These are phyloP conservation scores for Heliangelus exortis DNA, from an alignment of 2,797 vertebrate species.

Conservation along the genomic window DNA sequence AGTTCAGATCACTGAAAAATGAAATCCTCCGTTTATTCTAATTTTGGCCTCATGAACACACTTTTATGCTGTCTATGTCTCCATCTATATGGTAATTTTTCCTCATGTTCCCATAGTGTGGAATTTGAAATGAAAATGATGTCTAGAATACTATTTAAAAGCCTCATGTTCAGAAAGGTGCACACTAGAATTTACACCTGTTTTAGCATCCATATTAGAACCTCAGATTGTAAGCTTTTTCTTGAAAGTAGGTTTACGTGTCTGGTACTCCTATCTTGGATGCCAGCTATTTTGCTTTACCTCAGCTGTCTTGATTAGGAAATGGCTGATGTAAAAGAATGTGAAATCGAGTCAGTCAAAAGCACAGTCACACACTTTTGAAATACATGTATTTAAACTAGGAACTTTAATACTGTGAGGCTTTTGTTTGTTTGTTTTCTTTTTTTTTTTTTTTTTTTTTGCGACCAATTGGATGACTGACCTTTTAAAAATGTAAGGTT, in stretches of 20 bases:
- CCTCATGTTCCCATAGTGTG: neutral
- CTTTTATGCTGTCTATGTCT: neutral
- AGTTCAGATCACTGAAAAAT: conserved; percentile 14
- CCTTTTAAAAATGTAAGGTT: conserved; percentile 22
- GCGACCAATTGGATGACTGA: neutral
- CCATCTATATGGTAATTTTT: neutral
- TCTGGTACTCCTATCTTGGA: neutral
- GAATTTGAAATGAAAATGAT: neutral
- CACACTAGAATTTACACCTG: neutral
- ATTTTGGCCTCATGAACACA: neutral
- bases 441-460: neutral
- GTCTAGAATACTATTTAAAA: neutral
- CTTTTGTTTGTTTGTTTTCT: neutral
- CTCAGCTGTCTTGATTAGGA: neutral
- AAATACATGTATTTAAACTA: neutral
- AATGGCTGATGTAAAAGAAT: neutral
- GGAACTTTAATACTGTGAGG: neutral
- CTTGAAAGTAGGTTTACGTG: neutral
- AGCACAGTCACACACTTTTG: neutral
- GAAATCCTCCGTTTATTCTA: conserved; percentile 24
- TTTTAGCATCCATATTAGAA: neutral
- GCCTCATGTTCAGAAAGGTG: neutral
- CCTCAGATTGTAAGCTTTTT: neutral
- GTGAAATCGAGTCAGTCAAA: neutral
- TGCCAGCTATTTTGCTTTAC: neutral